These are phyloP conservation scores for Scortum barcoo DNA, from an alignment of 2,113 vertebrate genomes.

Conservation along the genomic window DNA sequence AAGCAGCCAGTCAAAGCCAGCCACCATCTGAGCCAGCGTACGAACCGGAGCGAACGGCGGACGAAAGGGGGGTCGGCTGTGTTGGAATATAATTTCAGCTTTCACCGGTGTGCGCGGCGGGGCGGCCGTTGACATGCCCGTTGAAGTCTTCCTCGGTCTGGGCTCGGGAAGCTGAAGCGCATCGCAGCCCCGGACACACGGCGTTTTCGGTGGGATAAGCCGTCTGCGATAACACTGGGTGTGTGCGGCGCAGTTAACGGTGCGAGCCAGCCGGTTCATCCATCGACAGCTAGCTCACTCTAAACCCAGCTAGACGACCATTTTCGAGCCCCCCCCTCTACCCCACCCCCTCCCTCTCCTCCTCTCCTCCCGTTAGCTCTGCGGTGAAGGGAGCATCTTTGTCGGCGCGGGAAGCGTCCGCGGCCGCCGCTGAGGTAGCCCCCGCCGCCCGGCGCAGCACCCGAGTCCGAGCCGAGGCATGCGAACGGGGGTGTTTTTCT, in stretches of 20 bases:
- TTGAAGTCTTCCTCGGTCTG: constrained; percentile 37
- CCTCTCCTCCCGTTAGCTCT: constrained; percentile 66
- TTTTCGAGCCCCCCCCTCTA: constrained; percentile 58
- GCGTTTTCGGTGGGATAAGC: constrained; percentile 63
- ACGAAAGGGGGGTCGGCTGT: constrained; percentile 55
- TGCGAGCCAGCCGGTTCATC: constrained; percentile 62
- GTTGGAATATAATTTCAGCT: constrained; percentile 38
- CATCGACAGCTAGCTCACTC: constrained; percentile 58
- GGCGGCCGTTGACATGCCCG: constrained; percentile 54
- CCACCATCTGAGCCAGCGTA: constrained; percentile 72
- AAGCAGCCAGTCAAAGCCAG: constrained; percentile 77
- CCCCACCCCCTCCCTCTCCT: no score
- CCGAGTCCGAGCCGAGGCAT: constrained; percentile 57
- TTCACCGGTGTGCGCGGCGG: constrained; percentile 24
- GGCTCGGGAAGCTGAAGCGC: constrained; percentile 68
- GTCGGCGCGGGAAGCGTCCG: constrained; percentile 22
- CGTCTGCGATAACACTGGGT: constrained; percentile 68
- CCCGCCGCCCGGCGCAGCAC: no score
- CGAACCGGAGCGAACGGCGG: constrained; percentile 72
- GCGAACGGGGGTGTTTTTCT: constrained; percentile 63
- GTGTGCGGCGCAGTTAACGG: constrained; percentile 74
- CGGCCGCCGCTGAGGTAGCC: constrained; percentile 46
- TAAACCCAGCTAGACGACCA: constrained; percentile 63
- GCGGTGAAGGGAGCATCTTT: constrained; percentile 57
- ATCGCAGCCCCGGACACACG: constrained; percentile 49